phyloP scores from a whole-genome alignment of 2,797 vertebrate species.

The Rallus crepitans region DNA sequence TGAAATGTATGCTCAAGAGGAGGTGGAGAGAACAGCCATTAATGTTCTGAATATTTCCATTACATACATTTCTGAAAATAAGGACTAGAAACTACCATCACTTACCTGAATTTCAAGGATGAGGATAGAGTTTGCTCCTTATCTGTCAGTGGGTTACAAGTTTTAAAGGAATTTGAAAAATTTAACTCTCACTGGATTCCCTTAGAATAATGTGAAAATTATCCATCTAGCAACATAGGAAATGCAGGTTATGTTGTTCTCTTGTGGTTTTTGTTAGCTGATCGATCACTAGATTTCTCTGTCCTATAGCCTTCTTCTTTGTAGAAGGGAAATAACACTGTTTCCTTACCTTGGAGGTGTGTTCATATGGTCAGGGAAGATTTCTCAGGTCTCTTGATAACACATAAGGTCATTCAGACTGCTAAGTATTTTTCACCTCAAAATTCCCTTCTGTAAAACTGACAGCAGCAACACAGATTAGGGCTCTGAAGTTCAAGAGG shows the following conservation, averaged over 20 bases:
- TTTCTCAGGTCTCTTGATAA: neutral
- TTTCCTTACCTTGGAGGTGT: neutral
- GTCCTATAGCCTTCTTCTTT: neutral
- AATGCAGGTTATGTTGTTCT: neutral
- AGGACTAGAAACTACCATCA: neutral
- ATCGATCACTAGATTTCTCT: neutral
- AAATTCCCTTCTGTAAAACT: neutral
- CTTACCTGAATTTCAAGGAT: neutral
- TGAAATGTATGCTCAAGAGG: neutral
- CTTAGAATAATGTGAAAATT: neutral
- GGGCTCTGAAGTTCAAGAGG: neutral
- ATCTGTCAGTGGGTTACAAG: neutral
- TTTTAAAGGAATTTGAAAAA: neutral
- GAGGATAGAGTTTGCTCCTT: neutral
- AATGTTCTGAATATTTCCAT: neutral
- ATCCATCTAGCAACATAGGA: accelerated
- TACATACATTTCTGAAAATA: neutral
- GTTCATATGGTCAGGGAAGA: neutral
- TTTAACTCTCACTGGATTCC: neutral
- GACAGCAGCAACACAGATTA: neutral
- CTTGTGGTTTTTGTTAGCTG: neutral
- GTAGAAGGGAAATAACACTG: neutral
- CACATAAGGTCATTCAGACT: neutral
- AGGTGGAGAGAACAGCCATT: neutral
- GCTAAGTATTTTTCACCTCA: neutral